These are phyloP conservation scores for Notiomystis cincta DNA, from an alignment of 2,113 vertebrate genomes.

Conservation along the genomic window DNA sequence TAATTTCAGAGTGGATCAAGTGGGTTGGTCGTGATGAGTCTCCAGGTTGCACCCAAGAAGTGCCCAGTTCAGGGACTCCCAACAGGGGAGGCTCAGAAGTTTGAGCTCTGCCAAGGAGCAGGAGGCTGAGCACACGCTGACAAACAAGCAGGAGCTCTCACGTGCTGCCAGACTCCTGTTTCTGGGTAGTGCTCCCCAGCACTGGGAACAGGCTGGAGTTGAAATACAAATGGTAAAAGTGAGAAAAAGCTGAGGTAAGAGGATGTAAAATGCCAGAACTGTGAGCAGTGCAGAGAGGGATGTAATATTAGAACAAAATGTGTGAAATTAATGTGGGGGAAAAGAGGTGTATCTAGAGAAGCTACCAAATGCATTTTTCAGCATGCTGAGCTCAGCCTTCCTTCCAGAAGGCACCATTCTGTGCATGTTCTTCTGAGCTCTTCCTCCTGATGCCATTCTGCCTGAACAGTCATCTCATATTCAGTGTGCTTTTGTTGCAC, in stretches of 20 bases:
- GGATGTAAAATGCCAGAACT: not conserved
- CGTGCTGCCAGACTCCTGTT: not conserved
- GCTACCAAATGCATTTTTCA: not conserved
- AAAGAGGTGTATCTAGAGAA: not conserved
- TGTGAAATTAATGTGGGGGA: not conserved
- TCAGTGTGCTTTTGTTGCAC: constrained; percentile 18
- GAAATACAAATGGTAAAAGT: not conserved
- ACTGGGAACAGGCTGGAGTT: not conserved
- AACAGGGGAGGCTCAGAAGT: not conserved
- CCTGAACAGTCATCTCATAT: not conserved
- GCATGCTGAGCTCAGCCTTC: not conserved
- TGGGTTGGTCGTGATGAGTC: accelerated
- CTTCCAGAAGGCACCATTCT: not conserved
- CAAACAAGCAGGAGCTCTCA: not conserved
- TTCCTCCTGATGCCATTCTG: not conserved
- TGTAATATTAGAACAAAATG: not conserved
- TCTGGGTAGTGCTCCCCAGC: not conserved
- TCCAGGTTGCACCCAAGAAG: not conserved
- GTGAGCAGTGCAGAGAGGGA: not conserved
- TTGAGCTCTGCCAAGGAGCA: not conserved
- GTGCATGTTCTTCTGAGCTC: not conserved
- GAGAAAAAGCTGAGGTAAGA: not conserved
- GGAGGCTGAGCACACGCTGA: not conserved
- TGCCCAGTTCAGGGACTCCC: not conserved
- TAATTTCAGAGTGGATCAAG: not conserved